These are phyloP conservation scores for Phataginus tetradactyla DNA, from an alignment of 2,797 vertebrate genomes.

Conservation along the genomic window DNA sequence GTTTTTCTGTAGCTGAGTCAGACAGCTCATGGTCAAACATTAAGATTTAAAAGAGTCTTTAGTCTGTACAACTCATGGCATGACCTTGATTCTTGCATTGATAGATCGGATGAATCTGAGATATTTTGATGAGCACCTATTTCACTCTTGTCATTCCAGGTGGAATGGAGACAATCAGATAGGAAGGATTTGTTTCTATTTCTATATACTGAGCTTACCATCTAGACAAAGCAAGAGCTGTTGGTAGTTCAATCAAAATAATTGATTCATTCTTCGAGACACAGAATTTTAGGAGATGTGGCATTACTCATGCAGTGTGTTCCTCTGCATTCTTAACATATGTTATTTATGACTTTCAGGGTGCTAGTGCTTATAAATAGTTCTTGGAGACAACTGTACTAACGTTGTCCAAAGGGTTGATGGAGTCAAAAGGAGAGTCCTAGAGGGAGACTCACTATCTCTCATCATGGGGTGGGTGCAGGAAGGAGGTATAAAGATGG, in stretches of 20 bases:
- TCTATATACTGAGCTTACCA: not conserved
- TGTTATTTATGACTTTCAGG: constrained; percentile 57
- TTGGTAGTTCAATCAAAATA: not conserved
- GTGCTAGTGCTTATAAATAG: not conserved
- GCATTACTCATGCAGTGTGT: not conserved
- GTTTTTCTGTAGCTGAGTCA: not conserved
- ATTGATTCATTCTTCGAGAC: not conserved
- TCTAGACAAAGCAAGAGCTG: not conserved
- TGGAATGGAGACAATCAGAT: not conserved
- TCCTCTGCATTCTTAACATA: not conserved
- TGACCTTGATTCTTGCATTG: not conserved
- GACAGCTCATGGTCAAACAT: not conserved
- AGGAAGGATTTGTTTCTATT: not conserved
- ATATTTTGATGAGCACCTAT: not conserved
- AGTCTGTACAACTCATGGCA: not conserved
- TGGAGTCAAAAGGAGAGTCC: not conserved
- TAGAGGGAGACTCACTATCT: not conserved
- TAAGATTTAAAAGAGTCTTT: not conserved
- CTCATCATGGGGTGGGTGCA: not conserved
- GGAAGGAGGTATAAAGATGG: not conserved
- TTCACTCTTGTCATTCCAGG: not conserved
- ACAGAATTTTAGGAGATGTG: not conserved
- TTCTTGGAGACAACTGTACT: constrained; percentile 14
- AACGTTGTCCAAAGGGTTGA: not conserved
- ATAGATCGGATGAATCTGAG: not conserved